A percentile compares a stretch with the other conserved stretches of the same genome.
Evolutionary conservation across 2,888 invertebrate genomes (phyloP).

Genomic region (Cerceris rybyensis): DNA sequence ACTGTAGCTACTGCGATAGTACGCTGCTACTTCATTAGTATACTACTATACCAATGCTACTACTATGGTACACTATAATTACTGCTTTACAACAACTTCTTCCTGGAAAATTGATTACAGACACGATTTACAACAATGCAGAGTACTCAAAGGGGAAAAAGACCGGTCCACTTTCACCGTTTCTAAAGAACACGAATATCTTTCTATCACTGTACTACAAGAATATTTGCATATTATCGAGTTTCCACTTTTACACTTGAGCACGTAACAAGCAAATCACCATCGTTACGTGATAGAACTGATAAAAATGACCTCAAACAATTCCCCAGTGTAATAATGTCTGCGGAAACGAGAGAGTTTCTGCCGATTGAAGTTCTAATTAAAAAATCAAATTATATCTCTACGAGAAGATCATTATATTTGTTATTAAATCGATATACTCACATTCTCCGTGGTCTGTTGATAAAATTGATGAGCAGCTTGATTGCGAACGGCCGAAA

Average conservation of each 20-base stretch:
- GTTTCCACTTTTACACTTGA: background rate
- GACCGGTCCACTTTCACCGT: no score
- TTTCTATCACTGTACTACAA: background rate
- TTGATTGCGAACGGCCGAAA: slow-evolving; percentile 34
- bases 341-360: background rate
- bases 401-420: background rate
- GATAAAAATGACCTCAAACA: background rate
- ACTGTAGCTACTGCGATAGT: no score
- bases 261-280: background rate
- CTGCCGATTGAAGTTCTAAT: background rate
- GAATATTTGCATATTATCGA: background rate
- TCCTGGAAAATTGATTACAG: no score
- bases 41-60: no score
- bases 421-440: slow-evolving; percentile 26
- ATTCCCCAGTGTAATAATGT: background rate
- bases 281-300: background rate
- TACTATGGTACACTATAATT: no score
- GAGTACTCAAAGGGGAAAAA: no score
- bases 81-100: no score
- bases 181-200: background rate
- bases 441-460: slow-evolving; percentile 65
- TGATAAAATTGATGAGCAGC: slow-evolving; percentile 53
- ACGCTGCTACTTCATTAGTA: no score
- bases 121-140: no score
- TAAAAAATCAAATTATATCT: background rate